Percentiles rank a stretch among this genome's conserved stretches.
Evolutionary conservation across 2,113 vertebrate genomes (phyloP).

Genomic region (Paralichthys olivaceus): DNA sequence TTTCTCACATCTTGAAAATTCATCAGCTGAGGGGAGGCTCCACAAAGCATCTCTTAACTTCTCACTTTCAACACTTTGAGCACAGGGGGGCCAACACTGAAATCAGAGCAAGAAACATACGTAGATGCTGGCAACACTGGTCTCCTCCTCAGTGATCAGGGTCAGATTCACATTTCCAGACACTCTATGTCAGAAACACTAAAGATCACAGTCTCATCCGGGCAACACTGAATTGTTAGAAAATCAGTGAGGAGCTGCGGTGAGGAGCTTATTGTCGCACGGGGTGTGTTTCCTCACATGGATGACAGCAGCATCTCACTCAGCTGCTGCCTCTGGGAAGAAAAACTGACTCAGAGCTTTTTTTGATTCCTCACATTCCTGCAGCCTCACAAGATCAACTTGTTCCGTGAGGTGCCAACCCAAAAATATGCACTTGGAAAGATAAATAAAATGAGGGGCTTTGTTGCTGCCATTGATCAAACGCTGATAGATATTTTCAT

Average conservation of each 20-base stretch:
- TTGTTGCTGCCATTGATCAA: not conserved
- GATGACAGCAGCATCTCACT: constrained; percentile 33
- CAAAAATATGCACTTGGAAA: not conserved
- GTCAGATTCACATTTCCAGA: not conserved
- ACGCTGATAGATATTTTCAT: not conserved
- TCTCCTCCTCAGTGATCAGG: not conserved
- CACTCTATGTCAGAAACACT: not conserved
- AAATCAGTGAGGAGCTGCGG: too few relatives aligned
- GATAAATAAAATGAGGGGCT: not conserved
- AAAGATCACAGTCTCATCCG: not conserved
- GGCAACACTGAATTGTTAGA: too few relatives aligned
- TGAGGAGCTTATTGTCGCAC: too few relatives aligned
- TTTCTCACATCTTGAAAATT: constrained; percentile 23
- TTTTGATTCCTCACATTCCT: constrained; percentile 63
- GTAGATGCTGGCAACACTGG: not conserved
- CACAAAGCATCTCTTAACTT: constrained; percentile 5
- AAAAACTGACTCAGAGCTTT: not conserved
- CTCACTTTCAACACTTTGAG: constrained; percentile 2
- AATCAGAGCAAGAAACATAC: too few relatives aligned
- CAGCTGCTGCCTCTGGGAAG: constrained; percentile 56
- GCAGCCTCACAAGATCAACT: not conserved
- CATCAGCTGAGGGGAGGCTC: constrained; percentile 1
- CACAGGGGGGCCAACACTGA: not conserved
- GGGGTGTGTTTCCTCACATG: not conserved
- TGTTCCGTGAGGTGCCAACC: not conserved